phyloP scores from a whole-genome alignment of 2,113 vertebrate species.

The Cercopithecus mona region DNA sequence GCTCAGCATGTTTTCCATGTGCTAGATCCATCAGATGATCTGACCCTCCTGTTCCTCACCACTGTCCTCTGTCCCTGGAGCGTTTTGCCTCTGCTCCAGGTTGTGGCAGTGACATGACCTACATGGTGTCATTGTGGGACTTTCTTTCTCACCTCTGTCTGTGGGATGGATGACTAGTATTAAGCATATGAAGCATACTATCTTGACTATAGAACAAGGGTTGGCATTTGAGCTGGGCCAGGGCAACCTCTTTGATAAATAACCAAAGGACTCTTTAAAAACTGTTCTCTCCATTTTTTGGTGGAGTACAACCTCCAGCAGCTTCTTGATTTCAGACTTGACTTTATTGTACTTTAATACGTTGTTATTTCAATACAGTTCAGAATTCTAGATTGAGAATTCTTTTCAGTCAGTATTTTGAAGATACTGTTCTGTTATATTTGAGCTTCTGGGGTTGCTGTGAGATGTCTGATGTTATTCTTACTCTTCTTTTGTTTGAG shows the following conservation, averaged over 20 bases:
- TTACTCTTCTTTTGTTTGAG: background rate
- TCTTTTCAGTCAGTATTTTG: background rate
- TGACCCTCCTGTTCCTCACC: background rate
- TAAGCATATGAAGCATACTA: background rate
- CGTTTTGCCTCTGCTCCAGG: background rate
- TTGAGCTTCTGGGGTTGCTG: background rate
- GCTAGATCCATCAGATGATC: background rate
- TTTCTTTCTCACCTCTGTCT: background rate
- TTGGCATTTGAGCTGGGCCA: background rate
- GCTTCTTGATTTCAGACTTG: background rate
- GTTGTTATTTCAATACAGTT: background rate
- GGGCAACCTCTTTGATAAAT: background rate
- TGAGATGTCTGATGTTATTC: background rate
- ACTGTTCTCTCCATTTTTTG: background rate
- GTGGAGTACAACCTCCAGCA: background rate
- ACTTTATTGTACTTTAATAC: background rate
- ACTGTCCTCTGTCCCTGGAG: accelerated
- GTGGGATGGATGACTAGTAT: background rate
- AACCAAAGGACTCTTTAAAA: background rate
- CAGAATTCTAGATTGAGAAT: background rate
- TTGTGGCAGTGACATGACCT: background rate
- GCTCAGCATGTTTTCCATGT: background rate
- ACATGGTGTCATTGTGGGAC: too few relatives aligned
- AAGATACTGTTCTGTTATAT: background rate
- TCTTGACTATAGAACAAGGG: background rate